Base-by-base conservation (phyloP, 2,888 invertebrate species). In the Endotricha flammealis region DNA sequence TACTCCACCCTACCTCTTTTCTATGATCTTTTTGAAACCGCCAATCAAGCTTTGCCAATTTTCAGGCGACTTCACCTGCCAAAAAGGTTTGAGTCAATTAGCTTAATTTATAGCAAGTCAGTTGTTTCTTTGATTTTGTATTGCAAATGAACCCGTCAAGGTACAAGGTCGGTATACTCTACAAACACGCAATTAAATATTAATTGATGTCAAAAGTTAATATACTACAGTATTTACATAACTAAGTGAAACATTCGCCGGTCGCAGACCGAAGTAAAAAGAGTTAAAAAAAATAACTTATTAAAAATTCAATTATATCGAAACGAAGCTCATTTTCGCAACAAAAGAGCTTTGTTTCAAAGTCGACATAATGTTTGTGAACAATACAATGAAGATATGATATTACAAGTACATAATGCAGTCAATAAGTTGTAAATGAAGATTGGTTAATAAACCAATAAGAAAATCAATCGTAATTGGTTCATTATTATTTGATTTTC, bases 161-260 rank as follows among this genome's bases (percentile, higher is more conserved):
- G 22, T 9, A 10, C 29, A 35, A 35, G 29, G 29, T 22, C 29
- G 7, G 22, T 35, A 20, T 8, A 22, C 29, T 29, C 22, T 23
- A 22, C 14, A 29, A 22, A 23, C 22, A 9, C 10, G 28, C 29
- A 45, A 53, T 58, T 51, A 53, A 59, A 55, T 56, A 65, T 64
- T 54, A 46, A 62, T 59, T 46, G 53, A 58, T 60, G 63, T 58
- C 65, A 65, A 59, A 64, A 57, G 64, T 58, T 60, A 46, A 57
- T 49, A 50, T 37, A 48, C 49, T 42, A 23, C 47, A 48, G 43
- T 48, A 44, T 46, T 49, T 46, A 41, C 39, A 33, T 39, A 44
- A 41, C 4, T 36, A 12, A 29, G 41, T 52, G 38, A n/a, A 50
- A 46, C 50, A 50, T 48, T 46, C 33, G 44, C 43, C 36, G 30